Base-by-base conservation (phyloP, 2,888 invertebrate genomes). In the Cheilosia impressa region DNA sequence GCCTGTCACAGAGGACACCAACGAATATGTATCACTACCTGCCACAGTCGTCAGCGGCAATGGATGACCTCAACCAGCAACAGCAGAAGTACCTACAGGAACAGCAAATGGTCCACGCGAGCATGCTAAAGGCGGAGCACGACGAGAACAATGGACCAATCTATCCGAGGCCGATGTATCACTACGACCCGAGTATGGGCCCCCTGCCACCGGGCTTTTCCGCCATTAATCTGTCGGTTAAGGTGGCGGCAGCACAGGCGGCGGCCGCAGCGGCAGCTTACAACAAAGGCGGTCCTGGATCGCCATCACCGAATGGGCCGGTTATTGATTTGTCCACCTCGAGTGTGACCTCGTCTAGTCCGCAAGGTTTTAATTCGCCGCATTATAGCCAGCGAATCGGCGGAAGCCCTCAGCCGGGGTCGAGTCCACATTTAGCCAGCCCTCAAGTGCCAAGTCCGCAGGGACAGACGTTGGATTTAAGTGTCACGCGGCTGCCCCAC, bases 361-460 rank as follows among this genome's bases (percentile, higher is more conserved):
- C 97, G 89, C 96, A 97, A 95, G 97, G 92, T 88, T 92, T 91
- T 89, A 92, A 91, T 87, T 92, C 92, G 55, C 91, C 91, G 77
- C 92, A 92, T 87, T 91, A 94, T 92, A 91, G 90, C 87, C 91
- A 92, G 89, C 90, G 92, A 53, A 91, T 92, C 87, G 91, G 91
- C 87, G 91, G 91, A 22, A 96, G 96, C 92, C 97, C 97, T 88
- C 96, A 96, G 92, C 96, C 96, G 81, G 96, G 96, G 88, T 96
- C 96, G 88, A 97, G 96, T 93, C 97, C 97, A 88, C 95, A 95
- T 91, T 95, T 96, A 88, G 96, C 96, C 90, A 97, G 97, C 93
- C 97, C 97, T 88, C 96, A 97, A 94, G 97, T 97, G 93, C 97
- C 97, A 90, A 97, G 97, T 93, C 97, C 97, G 87, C 97, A 97